phyloP scores from a whole-genome alignment of 2,888 invertebrate genomes.

The Nipponacmea schrenckii region DNA sequence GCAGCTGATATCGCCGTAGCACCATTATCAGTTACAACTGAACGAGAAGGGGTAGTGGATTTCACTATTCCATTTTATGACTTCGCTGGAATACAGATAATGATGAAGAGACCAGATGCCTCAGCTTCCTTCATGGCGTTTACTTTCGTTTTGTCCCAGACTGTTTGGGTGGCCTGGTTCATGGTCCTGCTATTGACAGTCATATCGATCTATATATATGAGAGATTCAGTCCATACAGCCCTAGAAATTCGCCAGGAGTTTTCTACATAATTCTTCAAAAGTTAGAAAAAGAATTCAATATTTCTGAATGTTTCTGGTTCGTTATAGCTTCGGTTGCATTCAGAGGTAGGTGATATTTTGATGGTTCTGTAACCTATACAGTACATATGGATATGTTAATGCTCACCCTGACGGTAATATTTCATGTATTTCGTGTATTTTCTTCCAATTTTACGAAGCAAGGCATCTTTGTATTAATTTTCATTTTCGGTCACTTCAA shows the following conservation, averaged over 20 bases:
- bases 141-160: slow-evolving; percentile 87
- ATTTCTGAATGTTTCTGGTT: slow-evolving; percentile 95
- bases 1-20: slow-evolving; percentile 85
- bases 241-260: slow-evolving; percentile 80
- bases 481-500: no score
- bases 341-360: slow-evolving; percentile 71
- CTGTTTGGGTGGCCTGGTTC: slow-evolving; percentile 85
- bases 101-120: slow-evolving; percentile 83
- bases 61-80: slow-evolving; percentile 92
- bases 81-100: slow-evolving; percentile 90
- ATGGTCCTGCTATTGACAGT: slow-evolving; percentile 85
- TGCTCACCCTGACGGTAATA: no score
- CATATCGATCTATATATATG: slow-evolving; percentile 87
- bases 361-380: no score
- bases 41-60: slow-evolving; percentile 88
- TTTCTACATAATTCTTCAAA: slow-evolving; percentile 24
- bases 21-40: slow-evolving; percentile 89
- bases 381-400: no score
- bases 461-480: no score
- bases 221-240: slow-evolving; percentile 90
- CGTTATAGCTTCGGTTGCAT: slow-evolving; percentile 90
- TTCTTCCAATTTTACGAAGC: no score
- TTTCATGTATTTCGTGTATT: no score
- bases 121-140: slow-evolving; percentile 90
- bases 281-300: slow-evolving; percentile 74